Evolutionary conservation across 2,797 vertebrate genomes (phyloP).

Genomic region (Sebastes diaconus): DNA sequence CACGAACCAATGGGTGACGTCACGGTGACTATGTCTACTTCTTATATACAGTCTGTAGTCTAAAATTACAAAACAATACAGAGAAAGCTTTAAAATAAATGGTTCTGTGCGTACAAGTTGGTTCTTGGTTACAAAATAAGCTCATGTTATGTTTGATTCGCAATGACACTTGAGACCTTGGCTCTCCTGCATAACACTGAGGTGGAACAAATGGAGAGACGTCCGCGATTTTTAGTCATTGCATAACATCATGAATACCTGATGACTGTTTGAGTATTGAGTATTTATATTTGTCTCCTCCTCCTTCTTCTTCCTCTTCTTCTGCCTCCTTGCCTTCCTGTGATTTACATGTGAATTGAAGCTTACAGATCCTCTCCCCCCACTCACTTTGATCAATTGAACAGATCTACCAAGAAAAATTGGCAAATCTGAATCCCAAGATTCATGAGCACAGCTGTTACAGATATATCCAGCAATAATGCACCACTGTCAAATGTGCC

Average conservation of each 20-base stretch:
- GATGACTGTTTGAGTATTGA: neutral
- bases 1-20: too few relatives aligned
- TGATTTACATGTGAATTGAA: constrained; percentile 2
- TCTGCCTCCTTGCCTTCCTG: neutral
- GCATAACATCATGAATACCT: neutral
- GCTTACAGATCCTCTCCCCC: neutral
- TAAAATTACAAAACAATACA: neutral
- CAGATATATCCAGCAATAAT: neutral
- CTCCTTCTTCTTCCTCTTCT: neutral
- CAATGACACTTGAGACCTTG: neutral
- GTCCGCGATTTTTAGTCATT: neutral
- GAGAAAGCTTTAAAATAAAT: neutral
- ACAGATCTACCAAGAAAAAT: neutral
- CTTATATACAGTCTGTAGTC: too few relatives aligned
- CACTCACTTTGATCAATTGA: neutral
- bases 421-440: neutral
- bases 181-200: too few relatives aligned
- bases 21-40: too few relatives aligned
- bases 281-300: neutral
- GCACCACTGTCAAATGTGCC: neutral
- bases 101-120: neutral
- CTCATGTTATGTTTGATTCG: neutral
- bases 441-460: neutral
- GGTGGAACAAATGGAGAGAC: too few relatives aligned
- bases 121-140: neutral